Base-by-base conservation (phyloP, 2,113 vertebrate genomes). In the Chlorodrepanis virens region DNA sequence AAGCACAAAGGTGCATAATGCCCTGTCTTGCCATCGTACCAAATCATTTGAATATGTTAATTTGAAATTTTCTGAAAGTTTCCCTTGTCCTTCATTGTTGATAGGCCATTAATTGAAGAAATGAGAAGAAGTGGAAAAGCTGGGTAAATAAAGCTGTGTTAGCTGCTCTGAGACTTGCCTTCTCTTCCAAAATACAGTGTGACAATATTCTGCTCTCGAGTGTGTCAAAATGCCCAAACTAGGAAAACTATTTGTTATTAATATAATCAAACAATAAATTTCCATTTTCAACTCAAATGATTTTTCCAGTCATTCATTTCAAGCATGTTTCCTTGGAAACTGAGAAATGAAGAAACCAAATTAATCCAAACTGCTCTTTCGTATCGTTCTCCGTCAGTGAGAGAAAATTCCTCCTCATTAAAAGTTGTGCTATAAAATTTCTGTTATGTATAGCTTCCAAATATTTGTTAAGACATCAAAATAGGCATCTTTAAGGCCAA, bases 251-350 rank as follows among this genome's bases (percentile, higher is more conserved):
- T 15, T 64, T 76, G 7, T 65, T 69, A 83, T 59, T 74, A 45
- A 88, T 45, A 59, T 54, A 19, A 88, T 74, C 64, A 86, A 88
- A 83, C 8, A 68, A 70, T 47, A 77, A 77, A 86, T 86, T 74
- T 74, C 25, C 3, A 5, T 33, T 74, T 95, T 33, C 33, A 67
- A 70, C 21, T 68, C 8, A 27, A 53, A 49, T 61, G 1, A 59
- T 78, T 96, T 94, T 81, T 67, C 21, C 52, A 86, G 86, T 80
- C 59, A 83, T 81, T 69, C 3, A 70, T 92, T 70, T 93, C 59
- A 89, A 86, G 59, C 35, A 23, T 65, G 28, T 92, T 87, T 72
- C 79, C 88, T 47, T 95, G 86, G 96, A 94, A 95, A 97, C 86
- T n/a, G 50, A 83, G 68, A 93, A 80, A 90, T 0, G 3, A 93